Evolutionary conservation across 2,888 invertebrate genomes (phyloP).

Genomic region (Drosophila siamana): DNA sequence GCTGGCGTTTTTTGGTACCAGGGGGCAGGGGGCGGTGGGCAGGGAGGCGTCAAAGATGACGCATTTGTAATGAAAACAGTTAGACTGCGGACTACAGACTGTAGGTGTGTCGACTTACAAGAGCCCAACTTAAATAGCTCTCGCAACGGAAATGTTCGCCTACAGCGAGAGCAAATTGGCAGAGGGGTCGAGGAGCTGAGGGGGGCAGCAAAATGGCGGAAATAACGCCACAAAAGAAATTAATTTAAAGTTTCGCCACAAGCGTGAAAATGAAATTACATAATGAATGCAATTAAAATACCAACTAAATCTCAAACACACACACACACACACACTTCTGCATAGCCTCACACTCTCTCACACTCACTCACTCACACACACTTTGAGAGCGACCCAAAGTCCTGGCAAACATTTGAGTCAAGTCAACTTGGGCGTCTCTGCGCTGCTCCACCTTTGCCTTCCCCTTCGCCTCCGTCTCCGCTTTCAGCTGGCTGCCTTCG

Average conservation of each 20-base stretch:
- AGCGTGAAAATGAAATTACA: conserved; percentile 79
- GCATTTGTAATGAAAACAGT: conserved; percentile 46
- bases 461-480: conserved; percentile 7
- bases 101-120: conserved; percentile 52
- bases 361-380: conserved; percentile 22
- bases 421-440: conserved; percentile 53
- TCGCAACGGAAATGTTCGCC: conserved; percentile 56
- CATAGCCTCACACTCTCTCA: conserved; percentile 8
- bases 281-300: conserved; percentile 81
- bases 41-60: conserved; percentile 48
- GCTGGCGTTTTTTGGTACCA: not conserved
- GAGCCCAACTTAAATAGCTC: conserved; percentile 45
- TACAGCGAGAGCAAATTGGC: not conserved
- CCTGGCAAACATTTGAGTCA: conserved; percentile 66
- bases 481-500: conserved; percentile 24
- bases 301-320: conserved; percentile 52
- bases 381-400: conserved; percentile 9
- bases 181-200: not conserved
- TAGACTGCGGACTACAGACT: too few relatives aligned
- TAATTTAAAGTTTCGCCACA: conserved; percentile 75
- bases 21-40: too few relatives aligned
- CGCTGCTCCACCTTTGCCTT: not conserved
- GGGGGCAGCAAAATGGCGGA: conserved; percentile 70
- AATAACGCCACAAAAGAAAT: conserved; percentile 74
- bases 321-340: conserved; percentile 10